phyloP scores from a whole-genome alignment of 2,888 invertebrate species.

The Cataglyphis livida region DNA sequence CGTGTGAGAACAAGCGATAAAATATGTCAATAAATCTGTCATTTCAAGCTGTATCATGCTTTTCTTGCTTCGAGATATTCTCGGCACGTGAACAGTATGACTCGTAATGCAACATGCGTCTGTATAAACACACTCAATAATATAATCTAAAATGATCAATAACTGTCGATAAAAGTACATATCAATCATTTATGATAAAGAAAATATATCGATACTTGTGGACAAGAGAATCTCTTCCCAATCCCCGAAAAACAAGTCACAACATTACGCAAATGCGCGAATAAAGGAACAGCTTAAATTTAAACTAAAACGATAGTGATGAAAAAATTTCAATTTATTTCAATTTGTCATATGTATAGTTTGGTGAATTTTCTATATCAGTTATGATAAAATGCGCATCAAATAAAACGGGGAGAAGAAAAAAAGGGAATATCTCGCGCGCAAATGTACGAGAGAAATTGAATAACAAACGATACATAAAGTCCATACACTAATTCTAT shows the following conservation, averaged over 20 bases:
- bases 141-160: conserved; percentile 7
- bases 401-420: conserved; percentile 9
- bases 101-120: conserved; percentile 21
- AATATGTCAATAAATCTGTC: conserved; percentile 45
- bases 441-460: conserved; percentile 47
- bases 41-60: conserved; percentile 18
- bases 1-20: conserved; percentile 32
- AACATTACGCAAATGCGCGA: conserved; percentile 5
- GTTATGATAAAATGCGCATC: conserved; percentile 29
- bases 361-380: background rate
- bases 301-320: conserved; percentile 14
- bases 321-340: conserved; percentile 21
- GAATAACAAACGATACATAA: conserved; percentile 56
- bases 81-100: background rate
- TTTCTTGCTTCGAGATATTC: conserved; percentile 5
- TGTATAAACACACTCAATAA: conserved; percentile 41
- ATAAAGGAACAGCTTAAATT: background rate
- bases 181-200: conserved; percentile 11
- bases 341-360: background rate
- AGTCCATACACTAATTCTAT: conserved; percentile 54
- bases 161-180: conserved; percentile 34
- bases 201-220: conserved; percentile 31
- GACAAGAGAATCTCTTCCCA: background rate
- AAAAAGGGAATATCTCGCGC: background rate
- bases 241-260: conserved; percentile 16